Evolutionary conservation across 1,140 invertebrate species (phyloP).

Genomic region (Anthonomus grandis): DNA sequence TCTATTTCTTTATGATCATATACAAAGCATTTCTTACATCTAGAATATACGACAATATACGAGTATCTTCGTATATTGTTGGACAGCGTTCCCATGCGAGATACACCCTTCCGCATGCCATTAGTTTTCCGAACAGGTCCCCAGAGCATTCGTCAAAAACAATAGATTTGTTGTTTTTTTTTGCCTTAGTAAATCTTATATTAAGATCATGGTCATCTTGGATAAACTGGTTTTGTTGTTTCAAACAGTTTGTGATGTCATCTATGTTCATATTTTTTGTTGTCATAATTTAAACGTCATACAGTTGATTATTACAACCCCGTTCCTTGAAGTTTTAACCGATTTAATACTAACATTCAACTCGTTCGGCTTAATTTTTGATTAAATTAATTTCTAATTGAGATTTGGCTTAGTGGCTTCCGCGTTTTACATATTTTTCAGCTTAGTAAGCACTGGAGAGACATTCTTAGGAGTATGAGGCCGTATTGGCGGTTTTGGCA

Average conservation of each 20-base stretch:
- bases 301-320: not conserved
- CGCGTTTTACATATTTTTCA: not conserved
- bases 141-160: no score
- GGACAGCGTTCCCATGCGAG: not conserved
- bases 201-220: not conserved
- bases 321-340: not conserved
- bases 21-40: no score
- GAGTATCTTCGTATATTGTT: not conserved
- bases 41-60: no score
- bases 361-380: not conserved
- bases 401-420: not conserved
- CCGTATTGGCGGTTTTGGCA: not conserved
- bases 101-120: not conserved
- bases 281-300: not conserved
- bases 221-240: no score
- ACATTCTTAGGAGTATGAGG: not conserved
- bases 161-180: no score
- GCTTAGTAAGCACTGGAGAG: not conserved
- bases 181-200: not conserved
- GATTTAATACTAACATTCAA: not conserved
- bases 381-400: no score
- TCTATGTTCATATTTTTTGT: no score
- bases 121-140: not conserved
- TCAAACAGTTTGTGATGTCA: no score
- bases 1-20: no score